phyloP scores from a whole-genome alignment of 2,113 vertebrate species.

The Eudorcas thomsonii region DNA sequence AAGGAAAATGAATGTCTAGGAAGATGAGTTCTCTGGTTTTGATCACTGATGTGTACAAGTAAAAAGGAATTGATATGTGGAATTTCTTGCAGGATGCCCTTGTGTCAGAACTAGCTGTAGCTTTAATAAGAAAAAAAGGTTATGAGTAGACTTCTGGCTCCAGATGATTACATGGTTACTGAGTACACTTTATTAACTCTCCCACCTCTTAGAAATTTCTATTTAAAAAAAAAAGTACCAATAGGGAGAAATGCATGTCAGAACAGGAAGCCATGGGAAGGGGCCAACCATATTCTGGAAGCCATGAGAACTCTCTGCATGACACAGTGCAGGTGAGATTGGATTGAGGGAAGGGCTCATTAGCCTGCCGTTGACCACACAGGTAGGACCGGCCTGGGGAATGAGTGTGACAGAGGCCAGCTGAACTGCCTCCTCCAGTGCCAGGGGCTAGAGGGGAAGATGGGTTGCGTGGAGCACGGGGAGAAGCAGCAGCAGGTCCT shows the following conservation, averaged over 20 bases:
- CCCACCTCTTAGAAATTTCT: not conserved
- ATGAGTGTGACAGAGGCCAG: not conserved
- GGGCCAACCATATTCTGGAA: not conserved
- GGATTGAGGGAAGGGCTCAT: not conserved
- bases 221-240: not conserved
- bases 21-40: not conserved
- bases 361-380: rapidly evolving
- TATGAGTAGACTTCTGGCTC: not conserved
- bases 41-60: not conserved
- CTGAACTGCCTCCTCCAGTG: not conserved
- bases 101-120: not conserved
- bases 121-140: not conserved
- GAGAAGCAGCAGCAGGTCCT: not conserved
- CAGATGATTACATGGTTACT: not conserved
- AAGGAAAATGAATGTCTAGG: conserved; percentile 7
- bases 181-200: not conserved
- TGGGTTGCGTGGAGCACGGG: rapidly evolving
- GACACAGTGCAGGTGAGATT: not conserved
- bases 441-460: not conserved
- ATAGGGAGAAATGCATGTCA: not conserved
- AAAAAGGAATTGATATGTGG: not conserved
- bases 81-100: not conserved
- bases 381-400: not conserved
- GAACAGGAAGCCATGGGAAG: not conserved
- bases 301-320: not conserved